Evolutionary conservation across 2,888 invertebrate genomes (phyloP).

Genomic region (Helleia helle): DNA sequence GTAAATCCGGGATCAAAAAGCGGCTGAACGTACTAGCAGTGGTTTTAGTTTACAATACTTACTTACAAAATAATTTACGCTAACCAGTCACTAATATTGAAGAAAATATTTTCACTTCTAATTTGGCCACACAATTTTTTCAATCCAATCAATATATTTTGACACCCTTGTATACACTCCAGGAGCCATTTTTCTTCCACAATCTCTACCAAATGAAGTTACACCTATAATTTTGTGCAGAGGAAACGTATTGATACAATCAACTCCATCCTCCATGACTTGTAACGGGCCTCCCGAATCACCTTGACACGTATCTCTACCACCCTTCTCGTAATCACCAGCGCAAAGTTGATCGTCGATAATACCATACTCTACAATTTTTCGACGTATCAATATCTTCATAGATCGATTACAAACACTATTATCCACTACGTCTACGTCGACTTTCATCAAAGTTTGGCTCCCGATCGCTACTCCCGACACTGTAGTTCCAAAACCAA

Average conservation of each 20-base stretch:
- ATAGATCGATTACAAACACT: slow-evolving; percentile 49
- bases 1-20: no score
- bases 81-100: no score
- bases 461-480: slow-evolving; percentile 53
- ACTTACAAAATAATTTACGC: no score
- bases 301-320: slow-evolving; percentile 63
- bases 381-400: slow-evolving; percentile 47
- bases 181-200: slow-evolving; percentile 64
- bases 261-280: slow-evolving; percentile 45
- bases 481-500: slow-evolving; percentile 76
- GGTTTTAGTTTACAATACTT: no score
- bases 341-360: slow-evolving; percentile 54
- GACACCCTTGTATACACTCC: slow-evolving; percentile 67
- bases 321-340: slow-evolving; percentile 58
- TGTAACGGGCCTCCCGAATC: slow-evolving; percentile 67
- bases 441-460: slow-evolving; percentile 61
- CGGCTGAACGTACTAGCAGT: no score
- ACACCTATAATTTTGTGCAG: slow-evolving; percentile 61
- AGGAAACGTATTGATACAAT: slow-evolving; percentile 50
- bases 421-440: slow-evolving; percentile 48
- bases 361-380: slow-evolving; percentile 44
- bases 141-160: slow-evolving; percentile 64
- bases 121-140: slow-evolving; percentile 58
- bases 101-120: no score
- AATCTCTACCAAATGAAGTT: slow-evolving; percentile 70